Evolutionary conservation across 1,140 invertebrate genomes (phyloP).

Genomic region (Caenorhabditis briggsae): DNA sequence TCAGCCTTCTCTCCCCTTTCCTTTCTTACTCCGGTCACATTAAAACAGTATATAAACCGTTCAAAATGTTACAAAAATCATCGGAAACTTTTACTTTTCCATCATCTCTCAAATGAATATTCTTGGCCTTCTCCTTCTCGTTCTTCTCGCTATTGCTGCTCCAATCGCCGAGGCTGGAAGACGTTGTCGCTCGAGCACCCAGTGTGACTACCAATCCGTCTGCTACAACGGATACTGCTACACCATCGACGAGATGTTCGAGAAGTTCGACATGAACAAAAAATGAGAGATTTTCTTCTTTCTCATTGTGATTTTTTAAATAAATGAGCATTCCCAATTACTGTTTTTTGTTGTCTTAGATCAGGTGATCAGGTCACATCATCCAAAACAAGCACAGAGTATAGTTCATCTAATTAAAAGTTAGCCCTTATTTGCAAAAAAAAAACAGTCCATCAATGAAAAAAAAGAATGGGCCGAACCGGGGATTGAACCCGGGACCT

Average conservation of each 20-base stretch:
- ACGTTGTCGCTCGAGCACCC: conserved; percentile 4
- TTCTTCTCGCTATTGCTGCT: background rate
- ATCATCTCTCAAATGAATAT: conserved; percentile 13
- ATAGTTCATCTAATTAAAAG: too few relatives aligned
- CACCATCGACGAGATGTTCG: conserved; percentile 25
- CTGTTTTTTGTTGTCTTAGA: too few relatives aligned
- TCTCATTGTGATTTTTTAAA: background rate
- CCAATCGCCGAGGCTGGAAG: background rate
- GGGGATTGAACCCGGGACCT: too few relatives aligned
- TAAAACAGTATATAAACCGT: background rate
- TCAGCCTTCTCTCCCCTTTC: too few relatives aligned
- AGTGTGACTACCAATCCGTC: background rate
- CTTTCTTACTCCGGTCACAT: too few relatives aligned
- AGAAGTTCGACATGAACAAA: background rate
- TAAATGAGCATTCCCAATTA: background rate
- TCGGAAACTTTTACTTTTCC: background rate
- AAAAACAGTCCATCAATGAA: too few relatives aligned
- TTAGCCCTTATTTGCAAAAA: too few relatives aligned
- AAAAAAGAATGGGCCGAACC: too few relatives aligned
- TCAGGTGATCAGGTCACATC: too few relatives aligned
- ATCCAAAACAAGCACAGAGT: too few relatives aligned
- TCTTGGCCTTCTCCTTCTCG: background rate
- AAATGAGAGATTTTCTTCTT: background rate
- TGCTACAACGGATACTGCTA: conserved; percentile 1
- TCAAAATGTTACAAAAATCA: background rate